phyloP scores from a whole-genome alignment of 1,140 invertebrate species.

The Drosophila kohkoa region DNA sequence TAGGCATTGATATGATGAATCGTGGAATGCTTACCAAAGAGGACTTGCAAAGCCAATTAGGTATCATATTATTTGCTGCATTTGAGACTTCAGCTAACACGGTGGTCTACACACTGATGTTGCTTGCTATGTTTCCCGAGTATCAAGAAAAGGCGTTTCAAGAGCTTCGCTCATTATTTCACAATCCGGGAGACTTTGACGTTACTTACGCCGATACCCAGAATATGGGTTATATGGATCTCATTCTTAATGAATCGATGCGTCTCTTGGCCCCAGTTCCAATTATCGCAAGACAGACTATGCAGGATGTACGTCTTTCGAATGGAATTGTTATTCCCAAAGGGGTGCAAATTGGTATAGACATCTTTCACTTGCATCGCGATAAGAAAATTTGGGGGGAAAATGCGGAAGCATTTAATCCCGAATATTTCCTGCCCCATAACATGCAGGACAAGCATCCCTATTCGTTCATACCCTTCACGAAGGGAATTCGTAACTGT shows the following conservation, averaged over 20 bases:
- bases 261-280: conserved; percentile 84
- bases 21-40: conserved; percentile 68
- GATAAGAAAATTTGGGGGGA: conserved; percentile 71
- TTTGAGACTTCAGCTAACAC: conserved; percentile 81
- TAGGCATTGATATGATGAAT: conserved; percentile 60
- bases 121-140: conserved; percentile 76
- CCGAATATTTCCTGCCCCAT: conserved; percentile 75
- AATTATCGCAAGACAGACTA: conserved; percentile 63
- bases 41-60: conserved; percentile 49
- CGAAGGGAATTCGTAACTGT: conserved; percentile 76
- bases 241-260: conserved; percentile 88
- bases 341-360: conserved; percentile 61
- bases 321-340: conserved; percentile 67
- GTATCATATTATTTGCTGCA: conserved; percentile 75
- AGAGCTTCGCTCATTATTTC: conserved; percentile 88
- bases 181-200: conserved; percentile 78
- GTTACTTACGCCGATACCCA: conserved; percentile 86
- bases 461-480: conserved; percentile 78
- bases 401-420: conserved; percentile 75
- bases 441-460: conserved; percentile 68
- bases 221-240: conserved; percentile 88
- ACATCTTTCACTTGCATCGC: conserved; percentile 72
- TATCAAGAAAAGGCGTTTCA: conserved; percentile 87
- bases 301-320: conserved; percentile 60
- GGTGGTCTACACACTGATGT: conserved; percentile 61